A percentile compares a stretch with the other conserved stretches of the same genome.
phyloP scores from a whole-genome alignment of 2,888 invertebrate genomes.

The Cactoblastis cactorum region DNA sequence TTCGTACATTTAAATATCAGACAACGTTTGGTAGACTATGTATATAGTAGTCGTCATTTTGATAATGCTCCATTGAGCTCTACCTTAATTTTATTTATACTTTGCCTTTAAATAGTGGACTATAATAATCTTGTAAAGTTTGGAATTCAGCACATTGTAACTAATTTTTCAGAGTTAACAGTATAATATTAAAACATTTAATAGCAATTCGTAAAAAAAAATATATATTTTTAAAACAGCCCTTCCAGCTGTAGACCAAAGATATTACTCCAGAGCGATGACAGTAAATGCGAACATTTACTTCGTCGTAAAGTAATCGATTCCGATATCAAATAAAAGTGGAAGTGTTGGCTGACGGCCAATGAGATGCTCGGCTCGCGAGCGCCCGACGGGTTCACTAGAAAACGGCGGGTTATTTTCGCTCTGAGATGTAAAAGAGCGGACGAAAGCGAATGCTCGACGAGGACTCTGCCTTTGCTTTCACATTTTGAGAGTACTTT shows the following conservation, averaged over 20 bases:
- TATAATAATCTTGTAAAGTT: not conserved
- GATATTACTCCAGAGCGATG: slow-evolving; percentile 53
- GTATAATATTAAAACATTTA: not conserved
- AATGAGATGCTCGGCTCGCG: slow-evolving; percentile 52
- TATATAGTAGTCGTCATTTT: not conserved
- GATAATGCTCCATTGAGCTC: not conserved
- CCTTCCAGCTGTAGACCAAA: slow-evolving; percentile 51
- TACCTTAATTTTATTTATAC: no score
- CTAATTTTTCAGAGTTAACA: not conserved
- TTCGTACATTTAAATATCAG: slow-evolving; percentile 27
- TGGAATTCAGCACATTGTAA: not conserved
- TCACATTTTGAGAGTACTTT: slow-evolving; percentile 56
- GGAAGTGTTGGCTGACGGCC: slow-evolving; percentile 62
- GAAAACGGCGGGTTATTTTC: slow-evolving; percentile 55
- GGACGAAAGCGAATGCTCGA: slow-evolving; percentile 58
- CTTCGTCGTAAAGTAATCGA: slow-evolving; percentile 67
- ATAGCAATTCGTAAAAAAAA: slow-evolving; percentile 29
- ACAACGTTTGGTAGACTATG: not conserved
- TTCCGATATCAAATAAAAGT: slow-evolving; percentile 62
- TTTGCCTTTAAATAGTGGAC: no score
- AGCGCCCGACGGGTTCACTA: slow-evolving; percentile 45
- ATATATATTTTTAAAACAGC: slow-evolving; percentile 56
- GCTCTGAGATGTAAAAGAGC: slow-evolving; percentile 59
- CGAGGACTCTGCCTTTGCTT: slow-evolving; percentile 61
- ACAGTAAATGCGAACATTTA: slow-evolving; percentile 65